phyloP scores from a whole-genome alignment of 2,888 invertebrate species.

The Latrodectus hesperus region DNA sequence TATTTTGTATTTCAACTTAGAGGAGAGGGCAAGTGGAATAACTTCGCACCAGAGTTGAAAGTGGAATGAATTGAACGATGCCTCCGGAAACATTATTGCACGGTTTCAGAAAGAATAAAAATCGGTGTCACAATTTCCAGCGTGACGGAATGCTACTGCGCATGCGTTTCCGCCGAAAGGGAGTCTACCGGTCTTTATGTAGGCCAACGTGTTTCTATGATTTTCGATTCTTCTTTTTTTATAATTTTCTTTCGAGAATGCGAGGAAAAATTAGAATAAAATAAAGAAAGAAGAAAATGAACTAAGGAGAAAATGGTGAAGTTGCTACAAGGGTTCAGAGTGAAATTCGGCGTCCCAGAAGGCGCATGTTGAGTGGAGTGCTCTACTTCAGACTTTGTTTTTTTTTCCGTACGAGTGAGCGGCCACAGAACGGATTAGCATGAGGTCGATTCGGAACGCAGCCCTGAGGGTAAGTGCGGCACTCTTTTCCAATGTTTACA shows the following conservation, averaged over 20 bases:
- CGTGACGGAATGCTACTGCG: conserved; percentile 43
- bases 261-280: conserved; percentile 16
- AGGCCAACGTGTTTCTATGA: conserved; percentile 58
- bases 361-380: conserved; percentile 36
- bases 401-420: background rate
- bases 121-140: conserved; percentile 54
- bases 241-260: background rate
- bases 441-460: conserved; percentile 52
- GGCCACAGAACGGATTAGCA: conserved; percentile 29
- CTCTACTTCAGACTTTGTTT: conserved; percentile 41
- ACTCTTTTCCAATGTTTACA: background rate
- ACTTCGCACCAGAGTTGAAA: too few relatives aligned
- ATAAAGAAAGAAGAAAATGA: conserved; percentile 31
- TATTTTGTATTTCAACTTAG: too few relatives aligned
- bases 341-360: conserved; percentile 11
- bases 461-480: conserved; percentile 43
- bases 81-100: conserved; percentile 8
- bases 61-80: conserved; percentile 1
- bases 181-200: conserved; percentile 56
- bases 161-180: conserved; percentile 54
- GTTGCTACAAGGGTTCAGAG: conserved; percentile 6
- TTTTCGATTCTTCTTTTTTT: conserved; percentile 9
- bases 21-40: too few relatives aligned
- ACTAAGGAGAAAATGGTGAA: conserved; percentile 11
- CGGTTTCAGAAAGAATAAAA: conserved; percentile 10